Evolutionary conservation across 2,888 invertebrate species (phyloP), one percentile per base, ranked within the genome.

Genomic region (Archips xylosteana): DNA sequence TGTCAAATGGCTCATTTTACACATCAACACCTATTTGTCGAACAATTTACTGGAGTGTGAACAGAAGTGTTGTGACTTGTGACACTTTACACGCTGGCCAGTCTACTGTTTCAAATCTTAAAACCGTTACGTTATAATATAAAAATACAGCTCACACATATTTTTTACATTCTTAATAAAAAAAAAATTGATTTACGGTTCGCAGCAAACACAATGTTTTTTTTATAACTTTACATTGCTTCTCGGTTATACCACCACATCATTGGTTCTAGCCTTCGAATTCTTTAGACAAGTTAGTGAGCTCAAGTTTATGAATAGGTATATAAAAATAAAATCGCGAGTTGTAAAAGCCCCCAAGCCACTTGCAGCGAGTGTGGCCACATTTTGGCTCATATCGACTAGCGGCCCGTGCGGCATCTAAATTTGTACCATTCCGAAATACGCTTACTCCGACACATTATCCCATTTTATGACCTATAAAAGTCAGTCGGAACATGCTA

Each of bases 401-500:
- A 83, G 83, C 83, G 84, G 81, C 77, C 83, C 80, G 81, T 75
- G 73, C 83, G 85, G 88, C 89, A 87, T 90, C 92, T 94, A 94
- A 92, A 94, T 94, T 92, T 92, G 93, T 92, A 91, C 91, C 87
- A 90, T 90, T 91, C 93, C 89, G 87, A 92, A 94, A 93, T 92
- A 92, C 91, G 91, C 90, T 91, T 89, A 90, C 90, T 85, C 90
- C 89, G 83, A 88, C 91, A 91, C 92, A 94, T 94, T 94, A 94
- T 92, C 89, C 92, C 89, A 85, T 88, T 94, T 94, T 94, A 94
- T 92, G 87, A 93, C 89, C 94, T 87, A 94, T 94, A 94, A 94
- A 94, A 92, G 94, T 94, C 93, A 91, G 87, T 80, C 83, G 83
- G 82, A 90, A 92, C 89, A 89, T 89, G 92, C 89, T 92, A 91